Evolutionary conservation across 2,113 vertebrate genomes (phyloP).

Genomic region (Tonatia bakeri): DNA sequence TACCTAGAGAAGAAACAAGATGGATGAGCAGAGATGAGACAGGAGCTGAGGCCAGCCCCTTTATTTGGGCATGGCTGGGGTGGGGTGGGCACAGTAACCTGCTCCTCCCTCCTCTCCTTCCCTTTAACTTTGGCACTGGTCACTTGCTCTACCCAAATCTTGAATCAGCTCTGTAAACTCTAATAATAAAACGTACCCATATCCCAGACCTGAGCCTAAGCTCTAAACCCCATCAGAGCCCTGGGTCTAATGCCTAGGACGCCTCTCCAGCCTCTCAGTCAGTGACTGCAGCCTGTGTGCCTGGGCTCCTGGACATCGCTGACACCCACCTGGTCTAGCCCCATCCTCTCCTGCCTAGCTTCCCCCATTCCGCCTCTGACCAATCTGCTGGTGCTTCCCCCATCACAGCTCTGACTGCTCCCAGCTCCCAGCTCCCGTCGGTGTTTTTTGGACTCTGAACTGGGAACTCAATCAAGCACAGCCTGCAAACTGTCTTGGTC

Average conservation of each 20-base stretch:
- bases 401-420: background rate
- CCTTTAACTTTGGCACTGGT: background rate
- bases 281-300: background rate
- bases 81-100: background rate
- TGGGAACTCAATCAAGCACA: background rate
- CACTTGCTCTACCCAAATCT: background rate
- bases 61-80: no score
- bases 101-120: background rate
- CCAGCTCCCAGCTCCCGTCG: background rate
- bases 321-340: background rate
- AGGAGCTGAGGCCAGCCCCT: background rate
- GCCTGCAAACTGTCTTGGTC: background rate
- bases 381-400: background rate
- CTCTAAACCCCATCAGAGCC: background rate
- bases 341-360: background rate
- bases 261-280: background rate
- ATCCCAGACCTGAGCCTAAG: background rate
- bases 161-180: background rate
- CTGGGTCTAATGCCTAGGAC: background rate
- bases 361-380: background rate
- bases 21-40: background rate
- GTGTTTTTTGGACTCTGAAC: background rate
- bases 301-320: background rate
- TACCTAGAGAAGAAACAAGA: constrained; percentile 80
- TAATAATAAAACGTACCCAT: background rate